phyloP scores from a whole-genome alignment of 2,113 vertebrate species.

The Hipposideros armiger region DNA sequence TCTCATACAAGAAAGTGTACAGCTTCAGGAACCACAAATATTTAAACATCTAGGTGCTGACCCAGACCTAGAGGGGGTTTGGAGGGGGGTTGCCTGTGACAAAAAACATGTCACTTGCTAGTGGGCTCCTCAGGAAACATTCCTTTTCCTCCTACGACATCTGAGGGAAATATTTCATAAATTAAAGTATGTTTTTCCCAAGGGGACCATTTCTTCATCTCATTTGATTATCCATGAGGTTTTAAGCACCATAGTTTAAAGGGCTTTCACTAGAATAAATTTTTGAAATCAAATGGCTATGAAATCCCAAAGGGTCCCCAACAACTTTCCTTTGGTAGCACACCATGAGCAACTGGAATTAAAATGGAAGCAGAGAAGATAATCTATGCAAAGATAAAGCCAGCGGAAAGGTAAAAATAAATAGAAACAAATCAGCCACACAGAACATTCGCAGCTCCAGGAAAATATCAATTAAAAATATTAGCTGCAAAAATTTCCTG shows the following conservation, averaged over 20 bases:
- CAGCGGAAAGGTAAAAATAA: slow-evolving; percentile 68
- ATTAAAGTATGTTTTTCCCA: slow-evolving; percentile 83
- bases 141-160: slow-evolving; percentile 68
- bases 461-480: slow-evolving; percentile 82
- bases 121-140: slow-evolving; percentile 59
- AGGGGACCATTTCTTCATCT: slow-evolving; percentile 78
- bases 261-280: slow-evolving; percentile 78
- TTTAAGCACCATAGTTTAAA: slow-evolving; percentile 81
- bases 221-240: slow-evolving; percentile 85
- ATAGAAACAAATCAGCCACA: slow-evolving; percentile 68
- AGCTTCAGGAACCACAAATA: neutral
- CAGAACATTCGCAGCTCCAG: slow-evolving; percentile 51
- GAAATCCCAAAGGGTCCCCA: slow-evolving; percentile 66
- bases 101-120: slow-evolving; percentile 66
- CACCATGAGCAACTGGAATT: slow-evolving; percentile 66
- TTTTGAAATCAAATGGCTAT: slow-evolving; percentile 77
- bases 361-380: slow-evolving; percentile 70
- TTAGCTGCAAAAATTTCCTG: slow-evolving; percentile 71
- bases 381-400: slow-evolving; percentile 78
- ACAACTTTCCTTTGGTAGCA: slow-evolving; percentile 77
- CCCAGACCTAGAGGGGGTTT: neutral
- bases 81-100: slow-evolving; percentile 42
- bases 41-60: neutral
- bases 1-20: neutral
- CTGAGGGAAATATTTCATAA: slow-evolving; percentile 83